These are phyloP conservation scores for Cheilosia scutellata DNA, from an alignment of 2,888 invertebrate species.

Conservation along the genomic window DNA sequence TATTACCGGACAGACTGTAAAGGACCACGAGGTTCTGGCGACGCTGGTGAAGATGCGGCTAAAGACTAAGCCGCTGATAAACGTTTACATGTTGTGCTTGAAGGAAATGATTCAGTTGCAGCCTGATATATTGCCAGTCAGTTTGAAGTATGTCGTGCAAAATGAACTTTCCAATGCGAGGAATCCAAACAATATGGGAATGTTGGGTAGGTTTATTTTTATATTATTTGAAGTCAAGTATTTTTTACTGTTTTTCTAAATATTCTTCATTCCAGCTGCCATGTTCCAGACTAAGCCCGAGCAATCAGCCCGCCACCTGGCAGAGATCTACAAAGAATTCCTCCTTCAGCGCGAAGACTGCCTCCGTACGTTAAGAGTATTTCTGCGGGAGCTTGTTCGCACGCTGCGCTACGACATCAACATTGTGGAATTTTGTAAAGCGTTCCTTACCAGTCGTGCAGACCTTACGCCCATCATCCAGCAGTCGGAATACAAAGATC, in stretches of 20 bases:
- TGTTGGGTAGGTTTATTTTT: conserved; percentile 85
- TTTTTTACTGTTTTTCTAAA: neutral
- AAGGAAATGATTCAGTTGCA: conserved; percentile 95
- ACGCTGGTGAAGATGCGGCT: conserved; percentile 94
- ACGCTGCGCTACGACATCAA: conserved; percentile 92
- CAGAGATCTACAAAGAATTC: conserved; percentile 94
- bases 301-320: conserved; percentile 91
- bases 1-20: conserved; percentile 88
- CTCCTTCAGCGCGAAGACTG: conserved; percentile 95
- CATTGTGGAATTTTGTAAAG: conserved; percentile 91
- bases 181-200: conserved; percentile 97
- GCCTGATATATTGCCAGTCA: conserved; percentile 92
- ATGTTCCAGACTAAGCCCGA: conserved; percentile 94
- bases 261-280: conserved; percentile 85
- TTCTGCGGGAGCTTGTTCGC: conserved; percentile 95
- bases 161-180: conserved; percentile 96
- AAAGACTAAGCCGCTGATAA: conserved; percentile 96
- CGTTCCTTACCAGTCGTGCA: conserved; percentile 87
- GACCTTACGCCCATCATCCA: conserved; percentile 87
- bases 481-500: conserved; percentile 90
- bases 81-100: conserved; percentile 94
- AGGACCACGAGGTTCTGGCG: conserved; percentile 91
- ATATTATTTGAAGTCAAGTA: no score
- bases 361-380: conserved; percentile 92
- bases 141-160: conserved; percentile 96